phyloP scores from a whole-genome alignment of 2,797 vertebrate species.

The Phalanger gymnotis region DNA sequence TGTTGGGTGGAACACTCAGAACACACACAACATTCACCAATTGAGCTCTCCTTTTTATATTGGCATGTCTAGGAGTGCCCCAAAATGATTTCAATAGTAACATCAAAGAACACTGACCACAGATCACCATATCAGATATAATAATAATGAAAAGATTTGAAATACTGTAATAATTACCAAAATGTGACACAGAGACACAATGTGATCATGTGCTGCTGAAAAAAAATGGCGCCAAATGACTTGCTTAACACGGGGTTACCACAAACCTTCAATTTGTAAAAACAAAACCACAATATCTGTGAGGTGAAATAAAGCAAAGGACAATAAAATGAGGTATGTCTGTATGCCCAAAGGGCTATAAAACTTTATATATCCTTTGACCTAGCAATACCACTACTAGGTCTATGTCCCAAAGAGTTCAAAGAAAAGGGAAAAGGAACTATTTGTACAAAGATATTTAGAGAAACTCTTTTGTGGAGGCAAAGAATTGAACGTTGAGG shows the following conservation, averaged over 20 bases:
- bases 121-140: not conserved
- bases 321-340: not conserved
- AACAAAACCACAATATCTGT: not conserved
- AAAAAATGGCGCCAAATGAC: not conserved
- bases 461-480: not conserved
- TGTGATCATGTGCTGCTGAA: not conserved
- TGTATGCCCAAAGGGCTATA: not conserved
- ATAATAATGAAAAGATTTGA: not conserved
- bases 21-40: not conserved
- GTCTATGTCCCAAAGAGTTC: not conserved
- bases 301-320: not conserved
- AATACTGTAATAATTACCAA: not conserved
- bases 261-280: not conserved
- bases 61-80: not conserved
- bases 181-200: not conserved
- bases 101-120: not conserved
- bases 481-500: not conserved
- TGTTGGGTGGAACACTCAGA: not conserved
- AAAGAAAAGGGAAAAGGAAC: not conserved
- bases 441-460: not conserved
- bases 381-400: not conserved
- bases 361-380: not conserved
- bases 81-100: not conserved
- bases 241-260: not conserved
- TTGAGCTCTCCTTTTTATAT: not conserved